Evolutionary conservation across 2,797 vertebrate species (phyloP).

Genomic region (Hozukius guyotensis): DNA sequence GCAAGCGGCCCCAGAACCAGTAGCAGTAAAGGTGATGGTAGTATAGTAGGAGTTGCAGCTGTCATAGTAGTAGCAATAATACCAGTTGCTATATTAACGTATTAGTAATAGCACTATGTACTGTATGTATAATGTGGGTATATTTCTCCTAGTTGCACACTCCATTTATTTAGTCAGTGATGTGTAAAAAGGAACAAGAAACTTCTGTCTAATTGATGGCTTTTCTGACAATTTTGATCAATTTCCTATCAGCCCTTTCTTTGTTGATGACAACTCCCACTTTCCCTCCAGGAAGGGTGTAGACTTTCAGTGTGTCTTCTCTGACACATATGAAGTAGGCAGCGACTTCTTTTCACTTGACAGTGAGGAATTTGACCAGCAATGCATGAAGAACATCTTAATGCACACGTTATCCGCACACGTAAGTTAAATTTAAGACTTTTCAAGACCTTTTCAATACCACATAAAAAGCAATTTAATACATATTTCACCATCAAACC

Average conservation of each 20-base stretch:
- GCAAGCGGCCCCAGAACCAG: background rate
- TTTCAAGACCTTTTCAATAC: too few relatives aligned
- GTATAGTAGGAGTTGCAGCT: background rate
- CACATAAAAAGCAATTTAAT: too few relatives aligned
- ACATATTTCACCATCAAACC: background rate
- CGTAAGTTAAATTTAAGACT: too few relatives aligned
- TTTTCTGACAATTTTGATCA: background rate
- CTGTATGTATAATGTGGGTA: background rate
- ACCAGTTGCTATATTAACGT: constrained; percentile 1
- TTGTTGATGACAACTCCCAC: too few relatives aligned
- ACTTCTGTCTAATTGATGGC: constrained; percentile 38
- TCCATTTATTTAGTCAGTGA: constrained; percentile 2
- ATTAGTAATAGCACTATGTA: background rate
- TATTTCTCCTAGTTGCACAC: background rate
- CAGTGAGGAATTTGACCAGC: too few relatives aligned
- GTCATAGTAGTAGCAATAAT: background rate
- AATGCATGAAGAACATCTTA: too few relatives aligned
- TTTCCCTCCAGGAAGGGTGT: background rate
- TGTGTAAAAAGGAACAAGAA: constrained; percentile 43
- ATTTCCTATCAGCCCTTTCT: background rate
- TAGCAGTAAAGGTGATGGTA: background rate
- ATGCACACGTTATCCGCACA: too few relatives aligned
- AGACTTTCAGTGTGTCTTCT: background rate
- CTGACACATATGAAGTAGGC: background rate
- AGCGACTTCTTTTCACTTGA: too few relatives aligned